Evolutionary conservation across 2,888 invertebrate species (phyloP).

Genomic region (Tigriopus californicus): DNA sequence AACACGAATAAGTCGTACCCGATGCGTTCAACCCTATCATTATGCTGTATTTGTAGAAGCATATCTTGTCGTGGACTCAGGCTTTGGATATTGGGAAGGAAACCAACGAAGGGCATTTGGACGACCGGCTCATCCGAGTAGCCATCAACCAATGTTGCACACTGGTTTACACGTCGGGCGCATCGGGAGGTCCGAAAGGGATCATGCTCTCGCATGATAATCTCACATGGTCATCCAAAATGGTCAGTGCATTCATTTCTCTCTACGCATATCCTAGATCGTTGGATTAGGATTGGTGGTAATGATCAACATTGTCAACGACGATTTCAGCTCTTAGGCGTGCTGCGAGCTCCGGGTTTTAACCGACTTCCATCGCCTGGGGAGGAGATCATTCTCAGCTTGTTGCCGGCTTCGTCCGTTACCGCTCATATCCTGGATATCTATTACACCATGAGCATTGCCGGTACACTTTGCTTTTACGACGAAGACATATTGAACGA

Average conservation of each 20-base stretch:
- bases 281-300: no score
- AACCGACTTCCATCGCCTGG: conserved; percentile 13
- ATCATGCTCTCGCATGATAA: conserved; percentile 16
- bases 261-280: no score
- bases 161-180: conserved; percentile 46
- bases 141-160: conserved; percentile 67
- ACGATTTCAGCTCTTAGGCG: not conserved
- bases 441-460: conserved; percentile 10
- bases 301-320: not conserved
- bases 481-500: not conserved
- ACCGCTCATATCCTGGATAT: conserved; percentile 12
- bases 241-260: not conserved
- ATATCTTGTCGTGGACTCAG: conserved; percentile 21
- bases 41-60: not conserved
- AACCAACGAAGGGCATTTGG: conserved; percentile 46
- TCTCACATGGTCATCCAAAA: conserved; percentile 16
- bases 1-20: not conserved
- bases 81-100: conserved; percentile 23
- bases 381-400: conserved; percentile 31
- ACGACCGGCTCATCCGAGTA: conserved; percentile 44
- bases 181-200: not conserved
- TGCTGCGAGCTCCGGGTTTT: conserved; percentile 14
- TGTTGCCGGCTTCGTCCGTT: conserved; percentile 1
- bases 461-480: conserved; percentile 13
- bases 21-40: no score